Percentiles rank a stretch among this genome's conserved stretches.
Evolutionary conservation across 2,113 vertebrate species (phyloP).

Genomic region (Ciconia stormi): DNA sequence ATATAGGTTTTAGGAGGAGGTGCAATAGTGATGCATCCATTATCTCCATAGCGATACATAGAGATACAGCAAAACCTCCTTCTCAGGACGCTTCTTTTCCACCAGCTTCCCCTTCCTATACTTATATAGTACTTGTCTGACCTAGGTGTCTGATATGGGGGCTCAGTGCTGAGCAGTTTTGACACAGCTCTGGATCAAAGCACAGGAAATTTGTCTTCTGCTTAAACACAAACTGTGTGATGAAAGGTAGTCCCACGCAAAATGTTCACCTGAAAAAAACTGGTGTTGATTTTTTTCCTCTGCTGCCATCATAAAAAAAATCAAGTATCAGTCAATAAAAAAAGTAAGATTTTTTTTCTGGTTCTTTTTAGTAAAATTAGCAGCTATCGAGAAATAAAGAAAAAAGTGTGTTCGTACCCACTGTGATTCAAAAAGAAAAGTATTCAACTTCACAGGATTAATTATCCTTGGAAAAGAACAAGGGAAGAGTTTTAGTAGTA

Average conservation of each 20-base stretch:
- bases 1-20: background rate
- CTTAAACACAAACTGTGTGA: background rate
- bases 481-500: background rate
- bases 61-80: background rate
- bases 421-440: background rate
- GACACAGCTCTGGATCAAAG: background rate
- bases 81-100: background rate
- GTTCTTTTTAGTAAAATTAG: background rate
- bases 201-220: background rate
- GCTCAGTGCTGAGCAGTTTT: background rate
- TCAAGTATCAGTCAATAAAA: background rate
- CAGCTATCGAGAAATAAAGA: background rate
- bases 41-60: too few relatives aligned
- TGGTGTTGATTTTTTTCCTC: background rate
- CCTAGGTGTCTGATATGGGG: too few relatives aligned
- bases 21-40: background rate
- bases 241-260: background rate
- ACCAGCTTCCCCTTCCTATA: background rate
- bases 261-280: background rate
- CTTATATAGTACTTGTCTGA: too few relatives aligned
- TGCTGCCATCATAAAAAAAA: background rate
- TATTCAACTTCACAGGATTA: background rate
- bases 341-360: background rate
- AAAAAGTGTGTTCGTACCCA: background rate
- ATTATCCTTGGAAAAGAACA: background rate